These are phyloP conservation scores for Zaprionus africanus DNA, from an alignment of 1,140 invertebrate genomes.

Conservation along the genomic window DNA sequence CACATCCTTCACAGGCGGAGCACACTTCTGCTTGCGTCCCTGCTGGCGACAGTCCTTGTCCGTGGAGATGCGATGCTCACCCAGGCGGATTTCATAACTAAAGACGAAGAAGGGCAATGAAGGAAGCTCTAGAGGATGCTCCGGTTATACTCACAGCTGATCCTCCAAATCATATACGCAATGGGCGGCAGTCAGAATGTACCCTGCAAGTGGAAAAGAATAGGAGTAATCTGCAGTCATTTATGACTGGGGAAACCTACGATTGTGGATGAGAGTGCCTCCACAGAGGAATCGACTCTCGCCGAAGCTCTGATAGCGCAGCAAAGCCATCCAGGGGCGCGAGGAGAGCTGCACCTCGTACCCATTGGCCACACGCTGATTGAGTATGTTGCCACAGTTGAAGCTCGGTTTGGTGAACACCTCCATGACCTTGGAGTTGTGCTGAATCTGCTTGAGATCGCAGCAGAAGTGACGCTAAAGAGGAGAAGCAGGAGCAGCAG, in stretches of 20 bases:
- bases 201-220: slow-evolving; percentile 46
- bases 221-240: not conserved
- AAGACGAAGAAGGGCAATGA: not conserved
- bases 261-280: slow-evolving; percentile 84
- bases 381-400: slow-evolving; percentile 63
- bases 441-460: slow-evolving; percentile 53
- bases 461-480: slow-evolving; percentile 71
- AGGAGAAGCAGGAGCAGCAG: not conserved
- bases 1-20: slow-evolving; percentile 86
- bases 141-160: slow-evolving; percentile 63
- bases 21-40: slow-evolving; percentile 77
- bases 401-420: slow-evolving; percentile 51
- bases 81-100: slow-evolving; percentile 86
- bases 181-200: slow-evolving; percentile 88
- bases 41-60: slow-evolving; percentile 85
- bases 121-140: not conserved
- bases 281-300: slow-evolving; percentile 76
- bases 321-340: slow-evolving; percentile 86
- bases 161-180: slow-evolving; percentile 58
- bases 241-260: slow-evolving; percentile 30
- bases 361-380: slow-evolving; percentile 80
- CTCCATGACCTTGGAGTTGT: slow-evolving; percentile 69
- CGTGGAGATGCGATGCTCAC: slow-evolving; percentile 87
- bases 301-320: slow-evolving; percentile 79
- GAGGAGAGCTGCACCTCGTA: slow-evolving; percentile 84